Evolutionary conservation across 2,888 invertebrate genomes (phyloP).

Genomic region (Oscheius onirici): DNA sequence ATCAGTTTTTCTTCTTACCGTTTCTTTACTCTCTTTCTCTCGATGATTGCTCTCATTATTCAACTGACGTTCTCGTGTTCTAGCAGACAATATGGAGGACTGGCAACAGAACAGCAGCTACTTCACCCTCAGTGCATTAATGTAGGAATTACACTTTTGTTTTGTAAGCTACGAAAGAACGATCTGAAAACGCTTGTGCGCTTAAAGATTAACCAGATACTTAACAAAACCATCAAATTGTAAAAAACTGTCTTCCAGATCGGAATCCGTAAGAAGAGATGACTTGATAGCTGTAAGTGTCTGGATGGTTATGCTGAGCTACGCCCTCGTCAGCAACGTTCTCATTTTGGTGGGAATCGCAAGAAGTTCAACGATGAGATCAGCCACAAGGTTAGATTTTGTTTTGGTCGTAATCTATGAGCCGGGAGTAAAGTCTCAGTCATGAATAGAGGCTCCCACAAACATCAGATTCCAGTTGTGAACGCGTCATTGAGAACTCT

Average conservation of each 20-base stretch:
- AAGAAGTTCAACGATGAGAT: conserved; percentile 59
- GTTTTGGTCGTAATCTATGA: not conserved
- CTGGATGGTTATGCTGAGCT: conserved; percentile 63
- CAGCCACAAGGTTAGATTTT: conserved; percentile 58
- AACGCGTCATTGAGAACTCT: no score
- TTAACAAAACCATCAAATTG: not conserved
- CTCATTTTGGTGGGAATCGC: conserved; percentile 62
- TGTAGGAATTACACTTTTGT: conserved; percentile 35
- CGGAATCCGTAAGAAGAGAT: conserved; percentile 57
- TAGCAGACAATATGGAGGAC: conserved; percentile 14
- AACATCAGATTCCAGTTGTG: no score
- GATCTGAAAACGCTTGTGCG: no score
- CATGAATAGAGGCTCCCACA: no score
- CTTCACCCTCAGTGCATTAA: conserved; percentile 48
- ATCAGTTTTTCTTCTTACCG: no score
- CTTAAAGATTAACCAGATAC: no score
- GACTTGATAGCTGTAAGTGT: conserved; percentile 65
- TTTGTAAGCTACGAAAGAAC: no score
- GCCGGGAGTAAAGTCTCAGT: no score
- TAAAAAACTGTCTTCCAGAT: conserved; percentile 43
- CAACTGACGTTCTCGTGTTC: no score
- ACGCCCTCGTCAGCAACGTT: conserved; percentile 64
- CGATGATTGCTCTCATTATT: no score
- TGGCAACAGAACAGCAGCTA: conserved; percentile 47
- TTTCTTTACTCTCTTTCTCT: no score